Conservation (phyloP, 2,113 vertebrate species). For the Bettongia penicillata region DNA sequence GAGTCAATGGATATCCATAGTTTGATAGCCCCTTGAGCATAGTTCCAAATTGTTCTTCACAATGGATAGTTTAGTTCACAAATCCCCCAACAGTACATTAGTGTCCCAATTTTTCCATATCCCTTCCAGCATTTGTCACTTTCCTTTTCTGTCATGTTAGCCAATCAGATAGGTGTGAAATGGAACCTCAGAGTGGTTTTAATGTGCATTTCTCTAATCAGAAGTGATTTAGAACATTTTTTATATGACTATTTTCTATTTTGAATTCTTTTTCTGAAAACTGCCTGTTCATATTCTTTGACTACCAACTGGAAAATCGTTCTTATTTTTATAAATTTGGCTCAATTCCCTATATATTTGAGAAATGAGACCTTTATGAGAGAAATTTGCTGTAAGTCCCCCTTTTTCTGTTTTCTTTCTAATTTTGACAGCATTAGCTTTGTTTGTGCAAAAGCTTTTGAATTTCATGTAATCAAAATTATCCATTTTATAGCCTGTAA, state of each 20-base stretch:
- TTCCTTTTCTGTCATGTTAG: not conserved
- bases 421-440: not conserved
- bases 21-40: not conserved
- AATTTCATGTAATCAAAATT: not conserved
- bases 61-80: not conserved
- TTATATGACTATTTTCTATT: not conserved
- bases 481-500: not conserved
- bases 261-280: not conserved
- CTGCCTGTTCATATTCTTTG: not conserved
- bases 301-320: not conserved
- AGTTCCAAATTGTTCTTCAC: not conserved
- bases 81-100: not conserved
- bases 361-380: not conserved
- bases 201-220: not conserved
- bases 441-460: not conserved
- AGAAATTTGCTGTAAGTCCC: not conserved
- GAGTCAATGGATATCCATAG: not conserved
- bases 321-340: not conserved
- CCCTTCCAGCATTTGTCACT: not conserved
- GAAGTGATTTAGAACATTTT: not conserved
- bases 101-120: not conserved
- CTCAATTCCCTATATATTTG: not conserved
- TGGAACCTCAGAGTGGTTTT: not conserved
- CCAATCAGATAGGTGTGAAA: not conserved
- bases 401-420: not conserved